phyloP scores from a whole-genome alignment of 1,140 invertebrate species.

The Stegodyphus dumicola region DNA sequence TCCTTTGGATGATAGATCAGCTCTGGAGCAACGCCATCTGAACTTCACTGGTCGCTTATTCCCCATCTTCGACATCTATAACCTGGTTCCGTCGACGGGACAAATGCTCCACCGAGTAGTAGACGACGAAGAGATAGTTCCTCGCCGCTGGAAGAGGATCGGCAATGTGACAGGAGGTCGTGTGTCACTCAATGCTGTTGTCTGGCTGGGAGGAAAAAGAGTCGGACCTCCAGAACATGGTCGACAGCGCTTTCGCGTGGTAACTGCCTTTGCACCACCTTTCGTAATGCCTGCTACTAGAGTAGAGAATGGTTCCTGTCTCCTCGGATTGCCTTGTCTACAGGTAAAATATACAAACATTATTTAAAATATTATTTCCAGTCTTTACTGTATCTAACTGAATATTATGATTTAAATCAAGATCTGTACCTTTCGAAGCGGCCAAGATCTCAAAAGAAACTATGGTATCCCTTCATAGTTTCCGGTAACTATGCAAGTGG shows the following conservation, averaged over 20 bases:
- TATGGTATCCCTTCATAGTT: too few relatives aligned
- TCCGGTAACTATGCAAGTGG: too few relatives aligned
- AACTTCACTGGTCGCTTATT: not conserved
- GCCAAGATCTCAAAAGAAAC: too few relatives aligned
- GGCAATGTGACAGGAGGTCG: constrained; percentile 79
- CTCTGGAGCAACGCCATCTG: not conserved
- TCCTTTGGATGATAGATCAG: constrained; percentile 1
- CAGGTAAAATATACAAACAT: constrained; percentile 69
- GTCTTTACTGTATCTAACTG: too few relatives aligned
- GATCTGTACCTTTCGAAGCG: too few relatives aligned
- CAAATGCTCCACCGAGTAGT: not conserved
- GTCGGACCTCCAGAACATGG: constrained; percentile 66
- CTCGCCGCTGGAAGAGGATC: constrained; percentile 77
- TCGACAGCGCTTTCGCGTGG: constrained; percentile 70
- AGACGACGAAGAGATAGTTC: constrained; percentile 12
- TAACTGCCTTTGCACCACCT: constrained; percentile 85
- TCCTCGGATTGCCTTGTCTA: constrained; percentile 77
- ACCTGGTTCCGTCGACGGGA: constrained; percentile 53
- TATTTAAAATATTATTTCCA: not conserved
- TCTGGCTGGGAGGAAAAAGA: constrained; percentile 82
- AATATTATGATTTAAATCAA: too few relatives aligned
- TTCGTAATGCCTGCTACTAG: constrained; percentile 82
- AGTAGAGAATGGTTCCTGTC: constrained; percentile 68
- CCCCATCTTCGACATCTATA: constrained; percentile 64
- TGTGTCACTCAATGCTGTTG: constrained; percentile 83